Conservation (phyloP, 2,888 invertebrate genomes). For the Sceliomorpha sp. region DNA sequence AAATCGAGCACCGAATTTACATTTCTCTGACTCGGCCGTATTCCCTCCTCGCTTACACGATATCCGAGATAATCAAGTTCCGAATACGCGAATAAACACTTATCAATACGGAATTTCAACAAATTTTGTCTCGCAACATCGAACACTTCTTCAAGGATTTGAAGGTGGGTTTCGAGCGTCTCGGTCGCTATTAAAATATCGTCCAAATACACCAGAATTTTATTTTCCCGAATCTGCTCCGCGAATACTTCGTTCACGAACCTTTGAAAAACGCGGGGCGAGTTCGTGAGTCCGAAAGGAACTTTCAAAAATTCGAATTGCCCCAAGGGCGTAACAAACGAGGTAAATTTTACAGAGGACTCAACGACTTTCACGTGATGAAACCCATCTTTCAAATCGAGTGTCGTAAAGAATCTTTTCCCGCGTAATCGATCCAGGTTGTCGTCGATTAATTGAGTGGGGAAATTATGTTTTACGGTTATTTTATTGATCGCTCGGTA, state of each 20-base stretch:
- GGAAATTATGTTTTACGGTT: slow-evolving; percentile 17
- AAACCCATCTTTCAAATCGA: too few species aligned
- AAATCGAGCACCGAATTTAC: too few species aligned
- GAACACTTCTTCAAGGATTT: slow-evolving; percentile 9
- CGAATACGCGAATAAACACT: not conserved
- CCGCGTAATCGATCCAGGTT: slow-evolving; percentile 19
- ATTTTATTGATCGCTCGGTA: slow-evolving; percentile 21
- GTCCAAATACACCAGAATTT: slow-evolving; percentile 11
- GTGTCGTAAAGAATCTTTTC: slow-evolving; percentile 15
- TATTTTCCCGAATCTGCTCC: not conserved
- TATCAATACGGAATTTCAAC: not conserved
- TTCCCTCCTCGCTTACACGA: not conserved
- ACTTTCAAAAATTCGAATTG: too few species aligned
- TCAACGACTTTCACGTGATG: slow-evolving; percentile 21
- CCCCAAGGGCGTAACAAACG: slow-evolving; percentile 16
- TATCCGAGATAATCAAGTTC: not conserved
- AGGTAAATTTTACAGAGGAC: slow-evolving; percentile 3
- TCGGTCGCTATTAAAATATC: too few species aligned
- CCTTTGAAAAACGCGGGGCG: too few species aligned
- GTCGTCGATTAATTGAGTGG: slow-evolving; percentile 23
- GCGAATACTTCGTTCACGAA: not conserved
- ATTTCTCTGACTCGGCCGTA: too few species aligned
- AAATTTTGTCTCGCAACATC: slow-evolving; percentile 3
- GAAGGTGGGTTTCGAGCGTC: not conserved
- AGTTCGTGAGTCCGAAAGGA: too few species aligned